Conservation (phyloP, 2,888 invertebrate genomes). For the Andricus quercusramuli region DNA sequence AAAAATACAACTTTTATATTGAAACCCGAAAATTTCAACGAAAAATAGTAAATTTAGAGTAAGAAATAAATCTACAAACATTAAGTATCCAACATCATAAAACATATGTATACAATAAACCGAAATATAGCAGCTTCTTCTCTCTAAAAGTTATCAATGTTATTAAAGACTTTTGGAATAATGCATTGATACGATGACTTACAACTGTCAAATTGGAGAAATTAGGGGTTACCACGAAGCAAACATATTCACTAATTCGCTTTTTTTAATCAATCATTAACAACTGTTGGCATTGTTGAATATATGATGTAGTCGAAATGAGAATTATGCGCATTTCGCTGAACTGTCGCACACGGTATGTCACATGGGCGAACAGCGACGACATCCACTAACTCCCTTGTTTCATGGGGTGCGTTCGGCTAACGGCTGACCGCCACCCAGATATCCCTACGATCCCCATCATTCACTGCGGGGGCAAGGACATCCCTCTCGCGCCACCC, state of each 20-base stretch:
- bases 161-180: background rate
- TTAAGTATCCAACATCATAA: background rate
- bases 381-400: conserved; percentile 27
- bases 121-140: no score
- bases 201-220: no score
- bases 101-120: background rate
- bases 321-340: conserved; percentile 40
- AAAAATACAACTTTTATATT: background rate
- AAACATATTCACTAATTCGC: background rate
- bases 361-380: conserved; percentile 29
- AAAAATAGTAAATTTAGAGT: background rate
- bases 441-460: conserved; percentile 35
- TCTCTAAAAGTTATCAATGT: background rate
- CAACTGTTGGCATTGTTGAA: conserved; percentile 24
- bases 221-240: no score
- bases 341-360: conserved; percentile 25
- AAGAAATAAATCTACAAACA: background rate
- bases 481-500: conserved; percentile 14
- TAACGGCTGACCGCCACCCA: conserved; percentile 30
- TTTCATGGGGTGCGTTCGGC: conserved; percentile 30
- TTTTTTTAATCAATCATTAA: background rate
- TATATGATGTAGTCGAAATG: conserved; percentile 25
- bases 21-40: background rate
- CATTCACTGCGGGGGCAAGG: conserved; percentile 29
- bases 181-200: background rate